phyloP scores from a whole-genome alignment of 1,140 invertebrate genomes.

The Aphis gossypii region DNA sequence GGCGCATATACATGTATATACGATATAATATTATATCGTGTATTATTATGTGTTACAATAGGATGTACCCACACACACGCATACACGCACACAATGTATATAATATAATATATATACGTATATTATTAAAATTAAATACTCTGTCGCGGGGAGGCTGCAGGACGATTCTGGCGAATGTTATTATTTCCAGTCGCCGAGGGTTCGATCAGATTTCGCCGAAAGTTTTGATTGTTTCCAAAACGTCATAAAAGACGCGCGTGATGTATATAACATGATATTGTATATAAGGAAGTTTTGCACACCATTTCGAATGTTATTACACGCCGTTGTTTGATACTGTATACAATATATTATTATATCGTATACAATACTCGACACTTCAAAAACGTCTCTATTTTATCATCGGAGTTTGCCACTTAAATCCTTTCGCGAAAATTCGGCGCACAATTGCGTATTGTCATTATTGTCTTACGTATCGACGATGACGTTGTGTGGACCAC shows the following conservation, averaged over 20 bases:
- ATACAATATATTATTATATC: not conserved
- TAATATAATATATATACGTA: not conserved
- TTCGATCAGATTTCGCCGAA: constrained; percentile 55
- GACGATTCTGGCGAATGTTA: constrained; percentile 24
- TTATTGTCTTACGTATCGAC: not conserved
- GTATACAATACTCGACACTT: not conserved
- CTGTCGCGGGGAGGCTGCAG: not conserved
- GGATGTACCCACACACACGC: not conserved
- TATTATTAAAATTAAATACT: constrained; percentile 39
- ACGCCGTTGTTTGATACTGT: constrained; percentile 7
- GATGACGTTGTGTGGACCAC: not conserved
- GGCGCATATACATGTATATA: not conserved
- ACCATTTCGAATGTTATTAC: constrained; percentile 41
- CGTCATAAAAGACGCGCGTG: constrained; percentile 45
- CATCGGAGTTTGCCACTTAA: not conserved
- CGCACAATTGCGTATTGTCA: not conserved
- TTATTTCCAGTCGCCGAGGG: constrained; percentile 55
- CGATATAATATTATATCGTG: not conserved
- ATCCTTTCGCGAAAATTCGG: not conserved
- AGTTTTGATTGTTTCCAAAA: constrained; percentile 57
- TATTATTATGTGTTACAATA: not conserved
- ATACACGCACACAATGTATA: not conserved
- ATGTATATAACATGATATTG: not conserved
- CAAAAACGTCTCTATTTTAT: constrained; percentile 25
- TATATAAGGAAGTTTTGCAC: constrained; percentile 34